phyloP scores from a whole-genome alignment of 2,113 vertebrate species.

The Coracopsis vasa region DNA sequence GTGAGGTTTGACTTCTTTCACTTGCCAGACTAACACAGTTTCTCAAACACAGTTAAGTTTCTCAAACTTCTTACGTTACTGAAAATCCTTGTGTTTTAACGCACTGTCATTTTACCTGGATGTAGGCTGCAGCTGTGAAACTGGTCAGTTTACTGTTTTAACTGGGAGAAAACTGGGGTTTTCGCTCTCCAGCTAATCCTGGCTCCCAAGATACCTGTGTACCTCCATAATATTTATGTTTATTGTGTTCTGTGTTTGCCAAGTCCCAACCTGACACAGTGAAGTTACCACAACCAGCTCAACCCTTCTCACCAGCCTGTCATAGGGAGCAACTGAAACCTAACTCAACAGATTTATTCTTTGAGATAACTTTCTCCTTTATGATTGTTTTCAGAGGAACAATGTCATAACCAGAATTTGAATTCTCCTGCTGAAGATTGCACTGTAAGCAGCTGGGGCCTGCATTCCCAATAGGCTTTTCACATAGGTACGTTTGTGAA shows the following conservation, averaged over 20 bases:
- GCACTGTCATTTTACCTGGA: not conserved
- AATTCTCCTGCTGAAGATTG: not conserved
- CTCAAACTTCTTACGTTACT: not conserved
- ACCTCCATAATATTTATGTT: not conserved
- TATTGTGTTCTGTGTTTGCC: not conserved
- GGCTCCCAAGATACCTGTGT: not conserved
- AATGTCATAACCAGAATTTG: not conserved
- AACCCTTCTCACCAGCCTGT: not conserved
- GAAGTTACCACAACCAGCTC: not conserved
- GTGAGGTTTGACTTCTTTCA: not conserved
- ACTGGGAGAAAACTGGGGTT: not conserved
- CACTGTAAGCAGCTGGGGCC: not conserved
- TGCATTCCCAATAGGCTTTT: not conserved
- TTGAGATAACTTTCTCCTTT: not conserved
- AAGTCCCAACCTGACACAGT: not conserved
- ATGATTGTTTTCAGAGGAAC: not conserved
- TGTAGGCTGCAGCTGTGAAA: not conserved
- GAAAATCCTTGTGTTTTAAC: not conserved
- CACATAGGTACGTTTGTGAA: not conserved
- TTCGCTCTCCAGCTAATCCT: not conserved
- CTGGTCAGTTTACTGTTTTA: not conserved
- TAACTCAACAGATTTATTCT: not conserved
- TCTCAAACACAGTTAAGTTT: not conserved
- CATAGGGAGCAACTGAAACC: accelerated
- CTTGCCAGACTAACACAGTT: not conserved